These are phyloP conservation scores for Caenorhabditis sp. DNA, from an alignment of 2,888 invertebrate species.

Conservation along the genomic window DNA sequence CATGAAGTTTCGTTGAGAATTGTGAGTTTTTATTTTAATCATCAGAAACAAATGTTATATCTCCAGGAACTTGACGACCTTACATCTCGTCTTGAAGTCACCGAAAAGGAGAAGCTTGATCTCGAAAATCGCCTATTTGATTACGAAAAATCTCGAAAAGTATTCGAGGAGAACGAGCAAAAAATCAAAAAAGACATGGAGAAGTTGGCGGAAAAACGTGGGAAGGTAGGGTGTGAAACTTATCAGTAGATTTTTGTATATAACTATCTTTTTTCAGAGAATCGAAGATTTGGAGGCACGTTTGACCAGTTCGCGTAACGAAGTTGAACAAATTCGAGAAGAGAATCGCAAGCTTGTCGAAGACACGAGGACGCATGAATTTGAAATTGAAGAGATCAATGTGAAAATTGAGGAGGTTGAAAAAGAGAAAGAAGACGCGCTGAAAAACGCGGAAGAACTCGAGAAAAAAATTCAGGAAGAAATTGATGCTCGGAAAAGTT, in stretches of 20 bases:
- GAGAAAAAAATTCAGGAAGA: not conserved
- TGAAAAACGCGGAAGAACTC: not conserved
- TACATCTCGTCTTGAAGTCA: constrained; percentile 11
- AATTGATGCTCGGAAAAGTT: not conserved
- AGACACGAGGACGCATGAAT: constrained; percentile 10
- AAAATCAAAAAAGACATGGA: constrained; percentile 16
- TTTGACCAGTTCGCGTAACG: constrained; percentile 8
- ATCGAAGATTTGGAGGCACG: constrained; percentile 12
- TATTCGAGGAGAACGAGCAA: constrained; percentile 19
- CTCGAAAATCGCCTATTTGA: constrained; percentile 25
- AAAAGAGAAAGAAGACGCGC: not conserved
- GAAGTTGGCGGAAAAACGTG: not conserved
- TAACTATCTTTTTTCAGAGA: constrained; percentile 4
- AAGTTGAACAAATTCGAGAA: constrained; percentile 10
- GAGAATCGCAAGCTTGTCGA: constrained; percentile 21
- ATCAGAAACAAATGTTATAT: not conserved
- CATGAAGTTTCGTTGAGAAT: constrained; percentile 12
- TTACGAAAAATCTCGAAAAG: constrained; percentile 16
- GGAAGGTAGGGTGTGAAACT: not conserved
- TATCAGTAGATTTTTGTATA: no score
- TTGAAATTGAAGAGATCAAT: constrained; percentile 18
- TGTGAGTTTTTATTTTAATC: constrained; percentile 4
- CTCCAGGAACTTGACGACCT: constrained; percentile 30
- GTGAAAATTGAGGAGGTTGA: constrained; percentile 6
- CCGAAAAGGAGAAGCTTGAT: constrained; percentile 10